These are phyloP conservation scores for Muricea muricata DNA, from an alignment of 92 coral and sea anemone species.

Conservation along the genomic window DNA sequence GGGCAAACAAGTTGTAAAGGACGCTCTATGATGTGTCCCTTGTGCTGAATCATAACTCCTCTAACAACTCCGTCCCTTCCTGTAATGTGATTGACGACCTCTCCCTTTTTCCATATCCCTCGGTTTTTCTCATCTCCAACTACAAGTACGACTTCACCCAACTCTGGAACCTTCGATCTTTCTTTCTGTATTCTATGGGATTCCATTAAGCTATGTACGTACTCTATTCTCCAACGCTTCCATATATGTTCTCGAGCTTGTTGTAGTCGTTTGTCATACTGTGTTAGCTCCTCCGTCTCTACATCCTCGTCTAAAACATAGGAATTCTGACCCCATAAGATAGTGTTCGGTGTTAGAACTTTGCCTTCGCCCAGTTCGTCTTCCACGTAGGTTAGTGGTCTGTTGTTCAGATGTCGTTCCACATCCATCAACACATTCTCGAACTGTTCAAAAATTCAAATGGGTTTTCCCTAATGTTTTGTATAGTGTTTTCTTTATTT, in stretches of 20 bases:
- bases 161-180: no score
- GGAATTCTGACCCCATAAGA: neutral
- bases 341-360: neutral
- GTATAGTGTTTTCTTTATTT: constrained; percentile 66
- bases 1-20: neutral
- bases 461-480: constrained; percentile 64
- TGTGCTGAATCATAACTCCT: neutral
- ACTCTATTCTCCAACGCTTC: no score
- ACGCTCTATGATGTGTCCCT: neutral
- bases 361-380: neutral
- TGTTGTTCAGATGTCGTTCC: constrained; percentile 7
- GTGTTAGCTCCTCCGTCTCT: no score
- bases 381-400: neutral
- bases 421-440: constrained; percentile 62
- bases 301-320: neutral
- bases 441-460: constrained; percentile 43
- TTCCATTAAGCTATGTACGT: no score
- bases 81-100: neutral
- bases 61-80: neutral
- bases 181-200: no score
- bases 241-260: no score
- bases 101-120: neutral
- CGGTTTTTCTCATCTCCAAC: no score
- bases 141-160: no score
- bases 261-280: no score